A percentile compares a stretch with the other conserved stretches of the same genome.
Conservation (phyloP, 2,113 vertebrate species). For the Thymallus thymallus region DNA sequence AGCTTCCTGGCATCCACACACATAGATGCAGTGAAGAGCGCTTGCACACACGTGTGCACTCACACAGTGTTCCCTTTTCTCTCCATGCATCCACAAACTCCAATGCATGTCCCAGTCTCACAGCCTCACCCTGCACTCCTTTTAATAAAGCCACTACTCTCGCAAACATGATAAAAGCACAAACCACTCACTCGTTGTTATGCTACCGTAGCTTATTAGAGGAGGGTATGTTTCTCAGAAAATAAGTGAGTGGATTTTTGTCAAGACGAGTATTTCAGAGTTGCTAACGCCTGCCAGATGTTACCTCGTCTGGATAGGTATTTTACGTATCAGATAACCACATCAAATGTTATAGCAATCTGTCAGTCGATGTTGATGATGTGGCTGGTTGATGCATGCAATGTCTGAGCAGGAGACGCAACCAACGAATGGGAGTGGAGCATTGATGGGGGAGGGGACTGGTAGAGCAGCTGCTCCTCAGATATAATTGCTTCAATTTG, state of each 20-base stretch:
- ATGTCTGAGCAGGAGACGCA: too few species aligned
- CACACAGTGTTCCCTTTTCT: background rate
- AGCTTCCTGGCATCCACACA: background rate
- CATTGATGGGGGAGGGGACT: conserved; percentile 20
- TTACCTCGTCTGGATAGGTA: too few species aligned
- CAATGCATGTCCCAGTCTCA: background rate
- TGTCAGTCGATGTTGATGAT: too few species aligned
- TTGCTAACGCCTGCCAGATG: background rate
- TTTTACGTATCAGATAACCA: too few species aligned
- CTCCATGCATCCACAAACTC: background rate
- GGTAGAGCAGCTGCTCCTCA: conserved; percentile 51
- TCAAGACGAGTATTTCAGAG: background rate
- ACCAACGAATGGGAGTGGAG: conserved; percentile 25
- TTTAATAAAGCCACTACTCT: conserved; percentile 5
- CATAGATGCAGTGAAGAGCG: conserved; percentile 1
- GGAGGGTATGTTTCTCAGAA: background rate
- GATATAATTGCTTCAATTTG: conserved; percentile 72
- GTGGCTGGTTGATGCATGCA: too few species aligned
- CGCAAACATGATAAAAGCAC: conserved; percentile 9
- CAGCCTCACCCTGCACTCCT: background rate
- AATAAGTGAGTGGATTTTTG: background rate
- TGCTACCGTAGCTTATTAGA: background rate
- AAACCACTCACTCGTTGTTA: background rate
- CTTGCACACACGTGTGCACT: conserved; percentile 3
- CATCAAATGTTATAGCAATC: too few species aligned